phyloP scores from a whole-genome alignment of 2,113 vertebrate species.

The Tretioscincus oriximinensis region DNA sequence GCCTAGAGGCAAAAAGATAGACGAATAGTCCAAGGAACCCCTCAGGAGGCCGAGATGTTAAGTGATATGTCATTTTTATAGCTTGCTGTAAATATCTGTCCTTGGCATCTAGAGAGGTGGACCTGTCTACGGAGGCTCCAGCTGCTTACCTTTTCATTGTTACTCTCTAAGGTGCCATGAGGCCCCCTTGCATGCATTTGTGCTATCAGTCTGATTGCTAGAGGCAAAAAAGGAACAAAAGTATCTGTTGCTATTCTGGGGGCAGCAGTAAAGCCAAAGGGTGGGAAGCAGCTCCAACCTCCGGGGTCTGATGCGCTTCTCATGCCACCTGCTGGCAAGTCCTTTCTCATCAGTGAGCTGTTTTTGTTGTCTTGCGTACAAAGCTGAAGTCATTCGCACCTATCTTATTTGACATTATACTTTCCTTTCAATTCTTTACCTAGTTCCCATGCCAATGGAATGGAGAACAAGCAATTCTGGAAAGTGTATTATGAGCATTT shows the following conservation, averaged over 20 bases:
- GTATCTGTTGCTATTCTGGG: background rate
- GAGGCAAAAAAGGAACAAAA: background rate
- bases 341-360: background rate
- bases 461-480: conserved; percentile 97
- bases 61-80: too few species aligned
- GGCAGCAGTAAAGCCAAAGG: background rate
- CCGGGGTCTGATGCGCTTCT: background rate
- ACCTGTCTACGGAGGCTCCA: too few species aligned
- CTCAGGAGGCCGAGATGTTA: too few species aligned
- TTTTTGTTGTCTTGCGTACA: background rate
- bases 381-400: background rate
- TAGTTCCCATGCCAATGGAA: conserved; percentile 90
- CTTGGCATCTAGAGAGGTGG: too few species aligned
- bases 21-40: too few species aligned
- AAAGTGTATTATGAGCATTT: conserved; percentile 88
- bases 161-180: too few species aligned
- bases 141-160: too few species aligned
- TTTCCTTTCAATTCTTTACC: conserved; percentile 25
- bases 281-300: background rate
- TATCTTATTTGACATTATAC: too few species aligned
- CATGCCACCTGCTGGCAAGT: background rate
- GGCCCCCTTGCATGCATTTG: too few species aligned
- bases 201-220: too few species aligned
- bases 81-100: too few species aligned
- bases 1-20: too few species aligned